These are phyloP conservation scores for Gallinago undulata DNA, from an alignment of 2,113 vertebrate species.

Conservation along the genomic window DNA sequence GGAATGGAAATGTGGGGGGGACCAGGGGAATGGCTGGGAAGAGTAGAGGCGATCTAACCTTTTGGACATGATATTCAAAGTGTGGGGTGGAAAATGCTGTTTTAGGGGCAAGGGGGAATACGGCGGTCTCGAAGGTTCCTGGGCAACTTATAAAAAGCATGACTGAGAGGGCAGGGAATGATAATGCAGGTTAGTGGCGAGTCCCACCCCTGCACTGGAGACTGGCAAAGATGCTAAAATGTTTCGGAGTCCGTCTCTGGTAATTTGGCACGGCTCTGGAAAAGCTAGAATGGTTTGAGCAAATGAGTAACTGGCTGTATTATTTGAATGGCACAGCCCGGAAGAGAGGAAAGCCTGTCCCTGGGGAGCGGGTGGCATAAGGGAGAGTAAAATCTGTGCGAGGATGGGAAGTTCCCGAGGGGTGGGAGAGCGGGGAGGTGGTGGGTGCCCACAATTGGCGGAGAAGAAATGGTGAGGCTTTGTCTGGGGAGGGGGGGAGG, in stretches of 20 bases:
- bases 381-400: background rate
- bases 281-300: background rate
- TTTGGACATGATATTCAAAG: background rate
- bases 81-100: background rate
- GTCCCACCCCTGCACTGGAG: background rate
- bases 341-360: background rate
- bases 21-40: background rate
- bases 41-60: background rate
- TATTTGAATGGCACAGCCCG: background rate
- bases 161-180: background rate
- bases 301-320: background rate
- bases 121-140: background rate
- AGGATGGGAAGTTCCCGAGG: slow-evolving; percentile 3
- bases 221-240: background rate
- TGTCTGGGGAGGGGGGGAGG: background rate
- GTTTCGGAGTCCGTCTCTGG: background rate
- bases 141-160: background rate
- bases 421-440: background rate
- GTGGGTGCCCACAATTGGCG: background rate
- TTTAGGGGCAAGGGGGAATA: background rate
- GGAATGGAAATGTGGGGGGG: background rate
- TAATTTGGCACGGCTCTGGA: background rate
- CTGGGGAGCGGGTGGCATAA: background rate
- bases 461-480: slow-evolving; percentile 32
- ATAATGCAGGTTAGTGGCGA: background rate